Conservation (phyloP, 64 coral and sea anemone species). For the Orbicella faveolata region DNA sequence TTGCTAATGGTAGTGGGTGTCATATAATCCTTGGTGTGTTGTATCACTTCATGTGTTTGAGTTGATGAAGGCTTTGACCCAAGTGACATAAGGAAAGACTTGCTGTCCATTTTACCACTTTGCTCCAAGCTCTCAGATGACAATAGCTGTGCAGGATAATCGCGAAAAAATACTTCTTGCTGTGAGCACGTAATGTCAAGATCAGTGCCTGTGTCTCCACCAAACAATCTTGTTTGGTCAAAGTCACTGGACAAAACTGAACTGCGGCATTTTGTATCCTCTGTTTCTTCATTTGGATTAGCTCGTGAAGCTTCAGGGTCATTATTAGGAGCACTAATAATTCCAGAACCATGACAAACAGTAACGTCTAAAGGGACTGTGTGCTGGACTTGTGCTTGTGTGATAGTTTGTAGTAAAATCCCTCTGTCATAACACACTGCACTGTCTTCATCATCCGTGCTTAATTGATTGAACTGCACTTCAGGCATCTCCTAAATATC, state of each 20-base stretch:
- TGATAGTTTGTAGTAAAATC: neutral
- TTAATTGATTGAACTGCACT: neutral
- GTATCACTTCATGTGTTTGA: neutral
- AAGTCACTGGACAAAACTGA: neutral
- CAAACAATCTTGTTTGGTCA: conserved; percentile 10
- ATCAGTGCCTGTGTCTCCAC: neutral
- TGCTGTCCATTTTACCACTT: conserved; percentile 7
- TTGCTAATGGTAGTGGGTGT: neutral
- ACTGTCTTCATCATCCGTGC: neutral
- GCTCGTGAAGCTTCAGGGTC: neutral
- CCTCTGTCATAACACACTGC: neutral
- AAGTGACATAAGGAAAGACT: neutral
- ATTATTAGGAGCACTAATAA: neutral
- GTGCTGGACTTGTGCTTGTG: neutral
- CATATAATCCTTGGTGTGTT: neutral
- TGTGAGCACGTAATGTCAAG: conserved; percentile 6
- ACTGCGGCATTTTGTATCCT: conserved; percentile 14
- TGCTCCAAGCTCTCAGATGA: neutral
- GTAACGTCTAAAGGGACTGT: neutral
- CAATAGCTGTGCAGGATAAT: neutral
- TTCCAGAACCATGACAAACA: neutral
- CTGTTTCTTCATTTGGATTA: conserved; percentile 31
- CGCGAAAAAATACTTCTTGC: neutral
- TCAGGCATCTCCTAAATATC: conserved; percentile 15
- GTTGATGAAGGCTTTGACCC: neutral